Conservation (phyloP, 2,888 invertebrate species). For the Dryadula phaetusa region DNA sequence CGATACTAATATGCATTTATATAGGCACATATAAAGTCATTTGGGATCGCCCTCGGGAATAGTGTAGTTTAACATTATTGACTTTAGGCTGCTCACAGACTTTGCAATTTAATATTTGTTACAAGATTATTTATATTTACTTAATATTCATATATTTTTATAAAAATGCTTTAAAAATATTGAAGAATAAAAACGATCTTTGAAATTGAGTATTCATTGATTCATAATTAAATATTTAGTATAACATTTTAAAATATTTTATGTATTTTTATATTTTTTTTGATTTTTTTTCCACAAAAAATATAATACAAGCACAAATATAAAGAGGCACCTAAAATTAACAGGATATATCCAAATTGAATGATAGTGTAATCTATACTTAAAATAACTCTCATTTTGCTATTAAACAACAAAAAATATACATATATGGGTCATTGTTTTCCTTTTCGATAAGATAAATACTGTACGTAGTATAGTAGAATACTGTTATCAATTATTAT, state of each 20-base stretch:
- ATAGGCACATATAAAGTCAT: conserved; percentile 31
- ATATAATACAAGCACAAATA: neutral
- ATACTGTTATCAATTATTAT: conserved; percentile 5
- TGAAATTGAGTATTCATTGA: too few species aligned
- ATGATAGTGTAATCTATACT: conserved; percentile 13
- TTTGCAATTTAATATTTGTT: neutral
- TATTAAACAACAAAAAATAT: conserved; percentile 7
- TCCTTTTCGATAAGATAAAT: conserved; percentile 29
- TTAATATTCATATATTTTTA: neutral
- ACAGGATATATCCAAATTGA: conserved; percentile 14
- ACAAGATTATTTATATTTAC: neutral
- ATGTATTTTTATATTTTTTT: neutral
- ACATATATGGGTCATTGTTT: conserved; percentile 19
- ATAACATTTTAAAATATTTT: too few species aligned
- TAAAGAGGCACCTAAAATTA: neutral
- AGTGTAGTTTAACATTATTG: conserved; percentile 36
- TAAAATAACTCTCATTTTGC: conserved; percentile 19
- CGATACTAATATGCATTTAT: conserved; percentile 12
- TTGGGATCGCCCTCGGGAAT: conserved; percentile 41
- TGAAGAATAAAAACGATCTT: too few species aligned
- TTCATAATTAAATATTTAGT: too few species aligned
- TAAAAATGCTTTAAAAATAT: too few species aligned
- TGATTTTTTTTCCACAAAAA: neutral
- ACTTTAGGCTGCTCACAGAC: conserved; percentile 27
- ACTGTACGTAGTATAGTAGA: conserved; percentile 3